phyloP scores from a whole-genome alignment of 1,140 invertebrate genomes.

The Euura lappo region DNA sequence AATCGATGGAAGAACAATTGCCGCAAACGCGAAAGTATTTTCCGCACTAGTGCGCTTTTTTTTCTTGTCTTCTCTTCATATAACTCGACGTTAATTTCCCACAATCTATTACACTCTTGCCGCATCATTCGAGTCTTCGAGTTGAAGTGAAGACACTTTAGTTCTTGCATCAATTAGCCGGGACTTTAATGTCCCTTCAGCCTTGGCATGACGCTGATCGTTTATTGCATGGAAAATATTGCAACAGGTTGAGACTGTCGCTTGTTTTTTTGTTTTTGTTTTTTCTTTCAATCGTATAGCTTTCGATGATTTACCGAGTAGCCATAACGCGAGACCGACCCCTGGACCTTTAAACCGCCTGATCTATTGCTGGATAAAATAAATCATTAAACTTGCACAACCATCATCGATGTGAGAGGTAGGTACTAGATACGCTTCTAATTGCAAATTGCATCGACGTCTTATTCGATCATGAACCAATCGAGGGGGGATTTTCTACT shows the following conservation, averaged over 20 bases:
- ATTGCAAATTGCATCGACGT: neutral
- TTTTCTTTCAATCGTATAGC: neutral
- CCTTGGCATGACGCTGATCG: neutral
- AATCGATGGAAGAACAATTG: too few relatives aligned
- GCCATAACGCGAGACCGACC: neutral
- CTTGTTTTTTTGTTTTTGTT: neutral
- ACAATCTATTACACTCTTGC: too few relatives aligned
- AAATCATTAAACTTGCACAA: neutral
- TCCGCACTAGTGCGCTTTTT: too few relatives aligned
- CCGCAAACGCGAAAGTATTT: too few relatives aligned
- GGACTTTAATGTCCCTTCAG: neutral
- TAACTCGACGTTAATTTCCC: too few relatives aligned
- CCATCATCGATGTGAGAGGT: neutral
- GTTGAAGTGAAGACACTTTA: too few relatives aligned
- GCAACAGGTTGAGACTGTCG: neutral
- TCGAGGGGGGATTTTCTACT: too few relatives aligned
- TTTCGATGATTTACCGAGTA: neutral
- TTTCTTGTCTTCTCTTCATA: too few relatives aligned
- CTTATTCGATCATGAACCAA: too few relatives aligned
- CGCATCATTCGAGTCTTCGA: too few relatives aligned
- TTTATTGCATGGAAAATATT: neutral
- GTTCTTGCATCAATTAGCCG: too few relatives aligned
- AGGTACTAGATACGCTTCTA: neutral
- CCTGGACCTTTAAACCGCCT: neutral
- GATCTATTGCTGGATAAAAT: conserved; percentile 4